Conservation (phyloP, 2,888 invertebrate species). For the Mythimna pallens region DNA sequence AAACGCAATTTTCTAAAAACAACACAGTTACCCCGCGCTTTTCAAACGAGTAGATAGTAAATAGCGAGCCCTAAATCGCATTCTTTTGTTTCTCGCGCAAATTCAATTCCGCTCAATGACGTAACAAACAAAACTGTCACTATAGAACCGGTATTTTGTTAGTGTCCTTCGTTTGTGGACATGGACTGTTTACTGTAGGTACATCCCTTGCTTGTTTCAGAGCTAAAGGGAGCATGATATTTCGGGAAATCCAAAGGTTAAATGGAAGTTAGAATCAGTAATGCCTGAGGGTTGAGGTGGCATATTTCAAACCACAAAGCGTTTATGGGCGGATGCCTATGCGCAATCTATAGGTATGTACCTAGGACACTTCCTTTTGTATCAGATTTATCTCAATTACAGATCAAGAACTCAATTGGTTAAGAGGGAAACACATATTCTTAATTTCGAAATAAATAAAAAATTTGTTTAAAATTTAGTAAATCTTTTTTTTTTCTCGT, state of each 20-base stretch:
- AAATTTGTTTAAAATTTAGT: no score
- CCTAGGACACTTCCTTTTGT: neutral
- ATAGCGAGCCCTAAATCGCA: conserved; percentile 55
- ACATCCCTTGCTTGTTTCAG: conserved; percentile 9
- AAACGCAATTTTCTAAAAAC: conserved; percentile 22
- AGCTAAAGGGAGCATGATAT: conserved; percentile 15
- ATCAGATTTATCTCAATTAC: neutral
- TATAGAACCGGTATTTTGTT: conserved; percentile 43
- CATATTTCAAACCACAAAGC: conserved; percentile 13
- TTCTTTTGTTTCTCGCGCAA: conserved; percentile 60
- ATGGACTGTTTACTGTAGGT: conserved; percentile 20
- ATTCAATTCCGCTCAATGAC: conserved; percentile 63
- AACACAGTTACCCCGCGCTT: conserved; percentile 30
- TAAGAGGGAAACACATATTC: no score
- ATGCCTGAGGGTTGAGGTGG: neutral
- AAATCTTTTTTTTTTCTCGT: no score
- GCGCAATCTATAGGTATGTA: no score
- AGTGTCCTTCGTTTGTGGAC: conserved; percentile 25
- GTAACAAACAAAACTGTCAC: conserved; percentile 53
- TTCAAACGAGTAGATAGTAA: conserved; percentile 54
- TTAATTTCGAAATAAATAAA: no score
- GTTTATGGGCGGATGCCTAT: neutral
- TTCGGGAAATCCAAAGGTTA: conserved; percentile 16
- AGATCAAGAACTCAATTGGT: no score
- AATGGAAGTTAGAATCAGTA: conserved; percentile 3